Evolutionary conservation across 1,140 invertebrate species (phyloP).

Genomic region (Cepaea nemoralis): DNA sequence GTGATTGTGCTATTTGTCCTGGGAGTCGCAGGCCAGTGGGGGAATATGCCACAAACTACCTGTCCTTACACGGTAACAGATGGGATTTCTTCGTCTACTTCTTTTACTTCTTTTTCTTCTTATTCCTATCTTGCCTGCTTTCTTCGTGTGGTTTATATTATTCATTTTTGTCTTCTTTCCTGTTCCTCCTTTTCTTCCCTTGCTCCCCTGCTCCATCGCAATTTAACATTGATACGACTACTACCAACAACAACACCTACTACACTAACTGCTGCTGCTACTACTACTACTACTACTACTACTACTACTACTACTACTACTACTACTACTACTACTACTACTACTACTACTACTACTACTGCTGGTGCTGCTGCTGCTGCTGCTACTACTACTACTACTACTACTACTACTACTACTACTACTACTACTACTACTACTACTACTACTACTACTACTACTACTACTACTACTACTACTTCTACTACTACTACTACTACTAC

Average conservation of each 20-base stretch:
- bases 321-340: conserved; percentile 21
- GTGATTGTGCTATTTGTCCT: too few relatives aligned
- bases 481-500: conserved; percentile 23
- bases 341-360: conserved; percentile 18
- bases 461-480: conserved; percentile 25
- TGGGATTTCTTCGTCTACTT: too few relatives aligned
- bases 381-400: conserved; percentile 16
- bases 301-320: conserved; percentile 29
- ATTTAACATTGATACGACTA: too few relatives aligned
- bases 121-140: too few relatives aligned
- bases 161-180: too few relatives aligned
- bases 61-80: too few relatives aligned
- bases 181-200: too few relatives aligned
- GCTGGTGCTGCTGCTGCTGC: neutral
- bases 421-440: conserved; percentile 21
- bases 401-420: conserved; percentile 3
- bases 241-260: conserved; percentile 20
- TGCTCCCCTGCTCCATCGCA: too few relatives aligned
- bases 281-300: conserved; percentile 23
- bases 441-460: conserved; percentile 30
- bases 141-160: too few relatives aligned
- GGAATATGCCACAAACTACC: too few relatives aligned
- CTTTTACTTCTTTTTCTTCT: too few relatives aligned
- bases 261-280: conserved; percentile 8
- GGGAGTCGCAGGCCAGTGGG: too few relatives aligned